Evolutionary conservation across 2,888 invertebrate genomes (phyloP).

Genomic region (Stenoptilia bipunctidactyla): DNA sequence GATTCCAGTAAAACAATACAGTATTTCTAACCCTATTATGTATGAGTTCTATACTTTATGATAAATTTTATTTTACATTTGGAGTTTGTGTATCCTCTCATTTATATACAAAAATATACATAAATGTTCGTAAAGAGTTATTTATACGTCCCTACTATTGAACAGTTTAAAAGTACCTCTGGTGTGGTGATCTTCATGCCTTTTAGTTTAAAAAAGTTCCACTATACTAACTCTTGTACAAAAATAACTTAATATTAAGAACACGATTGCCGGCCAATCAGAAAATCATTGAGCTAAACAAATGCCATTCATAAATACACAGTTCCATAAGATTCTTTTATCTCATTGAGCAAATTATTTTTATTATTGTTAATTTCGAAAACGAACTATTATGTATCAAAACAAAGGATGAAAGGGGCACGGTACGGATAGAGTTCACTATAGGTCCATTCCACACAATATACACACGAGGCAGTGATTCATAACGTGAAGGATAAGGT

Average conservation of each 20-base stretch:
- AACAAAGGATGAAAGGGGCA: too few relatives aligned
- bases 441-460: too few relatives aligned
- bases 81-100: conserved; percentile 44
- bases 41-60: conserved; percentile 37
- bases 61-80: conserved; percentile 47
- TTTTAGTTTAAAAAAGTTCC: conserved; percentile 13
- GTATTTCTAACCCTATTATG: conserved; percentile 39
- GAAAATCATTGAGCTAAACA: conserved; percentile 24
- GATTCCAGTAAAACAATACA: conserved; percentile 59
- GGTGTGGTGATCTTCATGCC: conserved; percentile 22
- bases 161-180: conserved; percentile 29
- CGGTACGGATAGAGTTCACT: too few relatives aligned
- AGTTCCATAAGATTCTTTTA: conserved; percentile 3
- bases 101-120: conserved; percentile 70
- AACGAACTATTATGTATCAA: too few relatives aligned
- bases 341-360: conserved; percentile 32
- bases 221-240: conserved; percentile 30
- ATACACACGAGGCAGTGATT: too few relatives aligned
- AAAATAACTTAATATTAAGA: conserved; percentile 36
- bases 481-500: too few relatives aligned
- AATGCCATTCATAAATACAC: neutral
- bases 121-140: conserved; percentile 39
- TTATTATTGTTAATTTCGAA: neutral
- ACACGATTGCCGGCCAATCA: conserved; percentile 20
- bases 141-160: conserved; percentile 21